Evolutionary conservation across 2,113 vertebrate species (phyloP).

Genomic region (Hemiprocne comata): DNA sequence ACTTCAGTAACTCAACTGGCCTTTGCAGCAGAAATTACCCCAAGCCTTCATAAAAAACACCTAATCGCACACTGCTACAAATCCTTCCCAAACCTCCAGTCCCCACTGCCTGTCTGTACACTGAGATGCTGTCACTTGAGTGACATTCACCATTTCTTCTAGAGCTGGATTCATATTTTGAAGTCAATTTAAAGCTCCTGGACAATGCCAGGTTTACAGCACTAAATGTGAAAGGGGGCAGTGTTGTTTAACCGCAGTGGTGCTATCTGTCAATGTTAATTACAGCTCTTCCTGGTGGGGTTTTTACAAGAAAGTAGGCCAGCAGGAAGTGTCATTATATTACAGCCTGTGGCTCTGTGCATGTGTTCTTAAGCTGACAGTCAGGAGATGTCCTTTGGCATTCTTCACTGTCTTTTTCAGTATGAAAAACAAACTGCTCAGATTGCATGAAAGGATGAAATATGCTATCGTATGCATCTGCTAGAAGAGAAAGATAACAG

Average conservation of each 20-base stretch:
- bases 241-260: neutral
- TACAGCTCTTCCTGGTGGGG: slow-evolving; percentile 30
- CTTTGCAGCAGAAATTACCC: neutral
- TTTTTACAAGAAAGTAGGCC: slow-evolving; percentile 53
- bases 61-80: neutral
- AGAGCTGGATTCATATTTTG: neutral
- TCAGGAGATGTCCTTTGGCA: slow-evolving; percentile 12
- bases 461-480: neutral
- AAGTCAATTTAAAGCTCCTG: neutral
- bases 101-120: neutral
- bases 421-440: neutral
- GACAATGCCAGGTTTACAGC: neutral
- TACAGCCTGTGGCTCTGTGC: slow-evolving; percentile 47
- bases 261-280: slow-evolving; percentile 10
- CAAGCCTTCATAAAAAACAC: neutral
- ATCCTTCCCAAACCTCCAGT: neutral
- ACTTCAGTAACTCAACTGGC: neutral
- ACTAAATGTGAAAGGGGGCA: slow-evolving; percentile 3
- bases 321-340: slow-evolving; percentile 59
- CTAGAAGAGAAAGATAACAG: neutral
- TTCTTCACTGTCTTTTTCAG: slow-evolving; percentile 13
- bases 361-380: slow-evolving; percentile 32
- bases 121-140: rapidly evolving
- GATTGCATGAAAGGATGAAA: neutral
- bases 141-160: neutral